A percentile compares a stretch with the other conserved stretches of the same genome.
phyloP scores from a whole-genome alignment of 35 echinoderm and acorn worm species.

The Apostichopus parvimensis region DNA sequence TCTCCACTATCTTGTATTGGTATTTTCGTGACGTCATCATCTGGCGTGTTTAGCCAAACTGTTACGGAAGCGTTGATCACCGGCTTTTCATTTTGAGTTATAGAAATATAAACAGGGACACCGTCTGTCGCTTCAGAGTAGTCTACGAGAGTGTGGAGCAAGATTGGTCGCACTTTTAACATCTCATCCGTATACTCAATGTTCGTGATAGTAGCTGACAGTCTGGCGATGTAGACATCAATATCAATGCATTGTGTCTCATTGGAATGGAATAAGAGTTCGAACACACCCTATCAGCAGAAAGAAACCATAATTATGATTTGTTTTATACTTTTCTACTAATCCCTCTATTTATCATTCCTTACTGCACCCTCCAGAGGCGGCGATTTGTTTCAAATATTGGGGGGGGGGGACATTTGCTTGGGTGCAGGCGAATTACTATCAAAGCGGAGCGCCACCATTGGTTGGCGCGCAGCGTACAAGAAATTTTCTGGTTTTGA shows the following conservation, averaged over 20 bases:
- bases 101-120: background rate
- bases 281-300: conserved; percentile 11
- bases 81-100: conserved; percentile 16
- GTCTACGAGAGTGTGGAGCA: background rate
- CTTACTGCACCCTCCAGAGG: background rate
- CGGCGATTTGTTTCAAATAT: no score
- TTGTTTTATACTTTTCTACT: background rate
- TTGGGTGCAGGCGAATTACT: no score
- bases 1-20: background rate
- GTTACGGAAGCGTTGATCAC: background rate
- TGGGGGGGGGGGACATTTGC: no score
- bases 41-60: background rate
- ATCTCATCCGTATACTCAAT: background rate
- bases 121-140: background rate
- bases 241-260: background rate
- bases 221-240: background rate
- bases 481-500: no score
- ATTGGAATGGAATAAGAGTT: background rate
- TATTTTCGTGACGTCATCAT: background rate
- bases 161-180: background rate
- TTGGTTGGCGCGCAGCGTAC: no score
- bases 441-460: no score
- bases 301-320: background rate
- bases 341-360: background rate
- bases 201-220: background rate